Conservation (phyloP, 2,888 invertebrate species). For the Pantelozetes paolii region DNA sequence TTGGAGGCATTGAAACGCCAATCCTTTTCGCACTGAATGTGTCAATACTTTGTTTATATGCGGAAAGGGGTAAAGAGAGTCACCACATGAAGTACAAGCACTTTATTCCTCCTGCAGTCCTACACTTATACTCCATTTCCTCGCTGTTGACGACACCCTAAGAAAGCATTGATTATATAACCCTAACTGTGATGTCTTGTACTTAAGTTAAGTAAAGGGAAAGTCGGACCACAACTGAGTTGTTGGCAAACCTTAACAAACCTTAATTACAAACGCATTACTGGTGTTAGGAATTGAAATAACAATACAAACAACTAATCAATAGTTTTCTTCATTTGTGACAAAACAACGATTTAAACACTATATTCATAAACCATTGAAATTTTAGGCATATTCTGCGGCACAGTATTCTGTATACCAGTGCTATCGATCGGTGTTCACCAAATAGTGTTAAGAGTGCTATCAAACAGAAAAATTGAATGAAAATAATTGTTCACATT, state of each 20-base stretch:
- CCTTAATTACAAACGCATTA: not conserved
- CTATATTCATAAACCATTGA: too few species aligned
- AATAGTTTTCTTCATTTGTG: too few species aligned
- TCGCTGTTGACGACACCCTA: constrained; percentile 8
- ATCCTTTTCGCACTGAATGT: not conserved
- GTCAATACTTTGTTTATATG: not conserved
- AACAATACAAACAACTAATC: too few species aligned
- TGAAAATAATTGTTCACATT: not conserved
- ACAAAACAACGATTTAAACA: too few species aligned
- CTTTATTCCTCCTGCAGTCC: constrained; percentile 6
- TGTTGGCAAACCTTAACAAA: too few species aligned
- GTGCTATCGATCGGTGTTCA: too few species aligned
- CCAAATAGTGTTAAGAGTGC: too few species aligned
- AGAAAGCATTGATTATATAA: constrained; percentile 12
- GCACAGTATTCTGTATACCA: too few species aligned
- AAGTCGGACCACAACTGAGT: too few species aligned
- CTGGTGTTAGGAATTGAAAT: not conserved
- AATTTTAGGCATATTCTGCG: not conserved
- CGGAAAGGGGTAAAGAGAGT: constrained; percentile 15
- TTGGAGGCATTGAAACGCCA: too few species aligned
- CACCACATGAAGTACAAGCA: constrained; percentile 3
- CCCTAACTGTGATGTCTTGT: not conserved
- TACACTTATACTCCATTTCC: constrained; percentile 25
- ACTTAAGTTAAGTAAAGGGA: too few species aligned
- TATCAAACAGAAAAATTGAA: too few species aligned